Base-by-base conservation (phyloP, 2,797 vertebrate genomes). In the Phrynocephalus guinanensis region DNA sequence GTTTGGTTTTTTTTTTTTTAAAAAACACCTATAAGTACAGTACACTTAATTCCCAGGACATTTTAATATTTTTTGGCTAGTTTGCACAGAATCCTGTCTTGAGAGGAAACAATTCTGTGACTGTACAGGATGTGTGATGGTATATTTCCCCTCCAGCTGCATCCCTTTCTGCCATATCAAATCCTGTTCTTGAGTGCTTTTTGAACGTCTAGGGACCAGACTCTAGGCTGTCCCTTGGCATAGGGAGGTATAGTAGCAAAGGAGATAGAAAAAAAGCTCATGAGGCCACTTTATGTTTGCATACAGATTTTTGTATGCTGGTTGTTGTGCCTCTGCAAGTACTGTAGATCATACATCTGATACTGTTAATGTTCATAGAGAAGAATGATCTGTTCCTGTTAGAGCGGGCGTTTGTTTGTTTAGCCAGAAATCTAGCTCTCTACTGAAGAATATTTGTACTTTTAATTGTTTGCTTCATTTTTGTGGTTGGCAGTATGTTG, bases 91-190 rank as follows among this genome's bases (percentile, higher is more conserved):
- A 30, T n/a, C 18, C 9, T 77, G 18, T 63, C 9, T 66, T 67
- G 13, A 48, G 5, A 30, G 28, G 60, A 67, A 85, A 30, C 22
- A 63, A 38, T 44, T 63, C 24, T 60, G 71, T 82, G 44, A 70
- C 81, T 70, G 26, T 50, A 63, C 15, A 75, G 52, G 52, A 22
- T 84, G 30, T 18, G 20, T 75, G 13, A 26, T 73, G 52, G n/a
- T 18, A 3, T 30, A 20, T 85, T 84, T 68, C 28, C 60, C 16
- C 77, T 85, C 83, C 60, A 78, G 84, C 28, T 85, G 70, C 60
- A 77, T 77, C 8, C 82, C 28, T 10, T 26, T 56, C n/a, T 73
- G 50, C 82, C 70, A 22, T 72, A n/a, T 30, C 68, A 73, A 60
- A 73, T 73, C 30, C 30, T 73, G 50, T 72, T 33, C 10, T 67